Conservation (phyloP, 2,113 vertebrate species). For the Sula dactylatra region DNA sequence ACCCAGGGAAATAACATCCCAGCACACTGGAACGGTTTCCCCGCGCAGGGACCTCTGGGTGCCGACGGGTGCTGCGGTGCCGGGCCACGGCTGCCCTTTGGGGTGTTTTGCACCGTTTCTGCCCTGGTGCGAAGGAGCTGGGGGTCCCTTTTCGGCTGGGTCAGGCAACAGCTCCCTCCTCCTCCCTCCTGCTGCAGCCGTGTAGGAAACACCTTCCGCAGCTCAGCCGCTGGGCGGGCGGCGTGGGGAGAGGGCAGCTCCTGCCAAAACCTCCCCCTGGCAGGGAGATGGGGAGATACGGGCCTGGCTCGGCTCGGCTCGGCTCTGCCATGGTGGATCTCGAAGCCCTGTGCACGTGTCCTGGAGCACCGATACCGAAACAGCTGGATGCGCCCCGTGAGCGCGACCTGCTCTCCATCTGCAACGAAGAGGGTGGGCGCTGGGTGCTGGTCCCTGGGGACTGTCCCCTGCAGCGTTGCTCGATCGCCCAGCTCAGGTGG, state of each 20-base stretch:
- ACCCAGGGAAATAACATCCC: not conserved
- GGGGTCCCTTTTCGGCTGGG: too few species aligned
- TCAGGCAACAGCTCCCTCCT: not conserved
- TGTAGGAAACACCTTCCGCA: not conserved
- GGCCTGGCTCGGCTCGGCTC: not conserved
- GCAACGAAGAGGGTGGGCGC: not conserved
- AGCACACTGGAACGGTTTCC: accelerated
- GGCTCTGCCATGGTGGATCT: not conserved
- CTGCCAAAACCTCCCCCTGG: not conserved
- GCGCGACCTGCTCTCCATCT: not conserved
- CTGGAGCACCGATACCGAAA: not conserved
- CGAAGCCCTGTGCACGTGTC: accelerated
- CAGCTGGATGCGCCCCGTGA: accelerated
- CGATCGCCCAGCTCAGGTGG: not conserved
- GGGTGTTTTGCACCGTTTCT: accelerated
- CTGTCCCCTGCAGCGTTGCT: not conserved
- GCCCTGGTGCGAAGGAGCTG: accelerated
- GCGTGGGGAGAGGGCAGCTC: not conserved
- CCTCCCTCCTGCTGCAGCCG: not conserved
- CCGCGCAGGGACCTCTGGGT: accelerated
- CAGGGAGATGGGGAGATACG: not conserved
- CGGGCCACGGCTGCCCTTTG: accelerated
- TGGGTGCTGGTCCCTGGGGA: not conserved
- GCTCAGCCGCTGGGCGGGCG: not conserved
- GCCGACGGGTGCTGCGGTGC: not conserved